Evolutionary conservation across 35 echinoderm and acorn worm genomes (phyloP), one percentile per base, ranked within the genome.

Genomic region (Holothuria glaberrima): DNA sequence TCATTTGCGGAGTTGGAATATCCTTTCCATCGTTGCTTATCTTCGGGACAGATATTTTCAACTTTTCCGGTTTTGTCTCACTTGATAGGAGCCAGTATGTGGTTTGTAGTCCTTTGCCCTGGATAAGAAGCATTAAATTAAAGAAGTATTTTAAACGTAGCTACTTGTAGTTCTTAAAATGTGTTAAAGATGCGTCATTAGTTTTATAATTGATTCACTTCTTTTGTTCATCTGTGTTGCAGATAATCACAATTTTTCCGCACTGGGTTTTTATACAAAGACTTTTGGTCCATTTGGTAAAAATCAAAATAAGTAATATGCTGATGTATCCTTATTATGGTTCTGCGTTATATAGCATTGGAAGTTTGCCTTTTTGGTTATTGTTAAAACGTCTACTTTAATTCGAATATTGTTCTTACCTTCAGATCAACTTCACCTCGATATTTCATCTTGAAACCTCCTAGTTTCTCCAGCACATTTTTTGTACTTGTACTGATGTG

Each of bases 401-500:
- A 33, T 69, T 65, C 62, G 21, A 27, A 69, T 13, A 45, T 17
- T 84, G 28, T 5, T 73, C 74, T 70, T 81, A 94, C 92, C 92
- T 94, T 94, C 92, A 94, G 86, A 24, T 90, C 88, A 10, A 94
- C 58, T 35, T 90, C 63, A 22, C 92, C 92, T 72, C 92, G 59
- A 19, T 30, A 62, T 19, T 59, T 52, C 20, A 76, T 60, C 27
- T 77, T 73, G 45, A 90, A 94, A 18, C 46, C 60, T 0, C 80
- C 59, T 32, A 94, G 68, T 6, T 34, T 65, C 4, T 86, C 82
- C 33, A 94, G 52, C 38, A 91, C 86, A 36, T 30, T 20, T n/a
- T 74, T 48, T 61, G 89, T 91, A 30, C 25, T 59, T 56, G 30
- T 27, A 68, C 92, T 94, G 19, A 91, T 59, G 61, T 94, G 92